These are phyloP conservation scores for Colletes collaris DNA, from an alignment of 2,888 invertebrate genomes.

Conservation along the genomic window DNA sequence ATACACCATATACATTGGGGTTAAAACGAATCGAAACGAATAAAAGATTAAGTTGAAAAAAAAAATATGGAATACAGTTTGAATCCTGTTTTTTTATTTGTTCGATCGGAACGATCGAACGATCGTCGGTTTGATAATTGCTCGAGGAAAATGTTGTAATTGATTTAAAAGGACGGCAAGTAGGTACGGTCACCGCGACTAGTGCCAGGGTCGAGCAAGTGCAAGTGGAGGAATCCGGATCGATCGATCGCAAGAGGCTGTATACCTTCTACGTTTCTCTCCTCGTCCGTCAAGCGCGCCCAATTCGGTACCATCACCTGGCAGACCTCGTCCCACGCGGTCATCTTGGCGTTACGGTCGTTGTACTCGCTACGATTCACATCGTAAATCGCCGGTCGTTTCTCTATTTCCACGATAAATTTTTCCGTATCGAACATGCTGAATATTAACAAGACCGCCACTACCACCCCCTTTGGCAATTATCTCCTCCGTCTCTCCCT, in stretches of 20 bases:
- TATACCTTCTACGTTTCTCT: conserved; percentile 77
- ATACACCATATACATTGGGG: no score
- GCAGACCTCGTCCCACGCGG: conserved; percentile 79
- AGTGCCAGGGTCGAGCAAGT: conserved; percentile 49
- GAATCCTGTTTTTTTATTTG: not conserved
- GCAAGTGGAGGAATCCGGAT: conserved; percentile 65
- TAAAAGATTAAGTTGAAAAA: not conserved
- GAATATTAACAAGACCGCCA: not conserved
- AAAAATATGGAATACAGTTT: not conserved
- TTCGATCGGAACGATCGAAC: conserved; percentile 12
- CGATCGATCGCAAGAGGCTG: conserved; percentile 66
- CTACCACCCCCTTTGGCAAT: conserved; percentile 1
- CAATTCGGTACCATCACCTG: conserved; percentile 78
- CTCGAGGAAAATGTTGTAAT: not conserved
- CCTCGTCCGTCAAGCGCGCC: conserved; percentile 74
- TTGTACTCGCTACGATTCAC: conserved; percentile 76
- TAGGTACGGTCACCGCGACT: conserved; percentile 9
- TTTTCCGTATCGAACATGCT: conserved; percentile 77
- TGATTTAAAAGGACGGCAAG: conserved; percentile 38
- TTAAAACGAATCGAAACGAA: not conserved
- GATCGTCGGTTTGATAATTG: not conserved
- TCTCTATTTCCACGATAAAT: conserved; percentile 78
- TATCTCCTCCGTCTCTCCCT: not conserved
- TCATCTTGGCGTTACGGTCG: conserved; percentile 76
- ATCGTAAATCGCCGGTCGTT: conserved; percentile 79